Evolutionary conservation across 2,113 vertebrate genomes (phyloP).

Genomic region (Opisthocomus hoazin): DNA sequence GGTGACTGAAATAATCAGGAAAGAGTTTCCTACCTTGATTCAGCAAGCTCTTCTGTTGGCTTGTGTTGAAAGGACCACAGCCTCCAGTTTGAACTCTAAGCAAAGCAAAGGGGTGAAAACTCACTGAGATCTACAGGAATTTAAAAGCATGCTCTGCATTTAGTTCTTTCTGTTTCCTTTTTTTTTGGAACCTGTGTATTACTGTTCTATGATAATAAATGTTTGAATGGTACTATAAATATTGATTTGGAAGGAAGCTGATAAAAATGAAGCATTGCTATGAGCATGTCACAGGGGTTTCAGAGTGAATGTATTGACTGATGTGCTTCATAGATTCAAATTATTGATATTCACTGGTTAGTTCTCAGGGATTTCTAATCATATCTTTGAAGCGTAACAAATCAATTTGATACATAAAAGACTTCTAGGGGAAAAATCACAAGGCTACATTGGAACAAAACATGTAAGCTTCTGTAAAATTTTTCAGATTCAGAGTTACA

Average conservation of each 20-base stretch:
- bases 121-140: neutral
- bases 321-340: conserved; percentile 68
- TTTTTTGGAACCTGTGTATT: neutral
- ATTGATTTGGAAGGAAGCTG: conserved; percentile 62
- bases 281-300: conserved; percentile 37
- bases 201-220: conserved; percentile 30
- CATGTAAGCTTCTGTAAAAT: neutral
- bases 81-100: neutral
- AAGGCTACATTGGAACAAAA: neutral
- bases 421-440: neutral
- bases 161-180: neutral
- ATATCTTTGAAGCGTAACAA: conserved; percentile 41
- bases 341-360: conserved; percentile 62
- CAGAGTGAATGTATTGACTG: conserved; percentile 63
- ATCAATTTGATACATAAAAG: conserved; percentile 39
- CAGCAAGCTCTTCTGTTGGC: neutral
- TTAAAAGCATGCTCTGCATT: neutral
- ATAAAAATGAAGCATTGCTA: conserved; percentile 65
- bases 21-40: neutral
- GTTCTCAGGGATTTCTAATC: conserved; percentile 62
- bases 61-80: neutral
- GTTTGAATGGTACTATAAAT: conserved; percentile 64
- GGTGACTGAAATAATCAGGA: neutral
- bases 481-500: neutral
- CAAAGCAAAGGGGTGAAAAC: neutral